phyloP scores from a whole-genome alignment of 2,113 vertebrate species.

The Peromyscus polionotus region DNA sequence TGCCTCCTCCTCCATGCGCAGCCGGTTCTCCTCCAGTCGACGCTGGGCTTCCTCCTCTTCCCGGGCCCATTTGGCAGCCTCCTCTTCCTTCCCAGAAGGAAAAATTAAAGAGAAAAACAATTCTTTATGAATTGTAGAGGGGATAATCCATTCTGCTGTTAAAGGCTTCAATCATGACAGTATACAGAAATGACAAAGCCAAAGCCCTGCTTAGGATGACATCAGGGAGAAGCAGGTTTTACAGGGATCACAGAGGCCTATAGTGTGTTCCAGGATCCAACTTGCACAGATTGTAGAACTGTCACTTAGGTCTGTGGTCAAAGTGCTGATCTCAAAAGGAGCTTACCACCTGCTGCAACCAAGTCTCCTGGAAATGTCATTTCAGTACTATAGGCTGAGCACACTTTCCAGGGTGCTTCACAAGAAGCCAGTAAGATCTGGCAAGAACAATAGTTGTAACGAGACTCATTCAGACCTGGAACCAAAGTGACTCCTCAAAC shows the following conservation, averaged over 20 bases:
- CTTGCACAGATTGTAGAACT: not conserved
- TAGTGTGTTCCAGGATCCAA: not conserved
- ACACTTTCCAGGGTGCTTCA: not conserved
- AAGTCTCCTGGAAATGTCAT: not conserved
- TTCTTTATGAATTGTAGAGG: not conserved
- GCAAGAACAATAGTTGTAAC: too few relatives aligned
- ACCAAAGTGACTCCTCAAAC: not conserved
- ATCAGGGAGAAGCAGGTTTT: not conserved
- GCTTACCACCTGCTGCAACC: not conserved
- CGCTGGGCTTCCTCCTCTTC: slow-evolving; percentile 92
- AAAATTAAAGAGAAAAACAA: not conserved
- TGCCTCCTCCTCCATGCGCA: slow-evolving; percentile 94
- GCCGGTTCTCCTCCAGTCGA: slow-evolving; percentile 92
- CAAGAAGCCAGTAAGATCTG: not conserved
- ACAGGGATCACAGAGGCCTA: not conserved
- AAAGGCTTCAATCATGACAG: slow-evolving; percentile 10
- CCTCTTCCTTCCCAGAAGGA: slow-evolving; percentile 92
- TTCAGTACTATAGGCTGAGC: not conserved
- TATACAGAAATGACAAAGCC: not conserved
- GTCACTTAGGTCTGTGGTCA: not conserved
- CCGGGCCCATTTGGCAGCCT: slow-evolving; percentile 89
- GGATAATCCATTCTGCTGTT: not conserved
- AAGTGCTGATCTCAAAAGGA: not conserved
- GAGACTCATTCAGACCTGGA: not conserved
- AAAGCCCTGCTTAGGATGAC: not conserved